Evolutionary conservation across 2,888 invertebrate genomes (phyloP).

Genomic region (Drepana falcataria): DNA sequence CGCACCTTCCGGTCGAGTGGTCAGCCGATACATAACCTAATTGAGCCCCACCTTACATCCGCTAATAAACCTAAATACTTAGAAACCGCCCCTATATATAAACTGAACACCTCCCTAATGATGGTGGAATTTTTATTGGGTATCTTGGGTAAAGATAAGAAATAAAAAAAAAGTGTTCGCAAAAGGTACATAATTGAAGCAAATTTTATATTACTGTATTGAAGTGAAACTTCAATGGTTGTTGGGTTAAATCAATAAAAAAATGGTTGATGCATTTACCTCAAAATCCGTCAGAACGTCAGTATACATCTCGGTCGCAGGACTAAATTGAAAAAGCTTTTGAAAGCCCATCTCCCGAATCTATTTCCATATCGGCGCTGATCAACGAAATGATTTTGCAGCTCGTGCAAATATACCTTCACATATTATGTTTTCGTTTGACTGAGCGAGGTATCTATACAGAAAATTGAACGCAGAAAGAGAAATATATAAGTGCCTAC

Average conservation of each 20-base stretch:
- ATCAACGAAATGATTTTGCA: slow-evolving; percentile 43
- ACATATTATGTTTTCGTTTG: slow-evolving; percentile 15
- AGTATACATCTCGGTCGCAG: slow-evolving; percentile 14
- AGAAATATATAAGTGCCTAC: background rate
- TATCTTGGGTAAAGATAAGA: too few species aligned
- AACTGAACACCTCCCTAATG: too few species aligned
- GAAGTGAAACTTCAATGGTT: too few species aligned
- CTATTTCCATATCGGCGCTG: slow-evolving; percentile 33
- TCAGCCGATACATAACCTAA: slow-evolving; percentile 42
- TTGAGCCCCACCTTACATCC: slow-evolving; percentile 46
- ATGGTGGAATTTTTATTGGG: too few species aligned
- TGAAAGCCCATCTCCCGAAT: slow-evolving; percentile 32
- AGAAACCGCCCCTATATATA: slow-evolving; percentile 19
- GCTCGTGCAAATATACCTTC: slow-evolving; percentile 35
- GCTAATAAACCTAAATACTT: slow-evolving; percentile 49
- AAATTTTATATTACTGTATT: too few species aligned
- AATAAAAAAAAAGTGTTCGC: too few species aligned
- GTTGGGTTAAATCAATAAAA: slow-evolving; percentile 9
- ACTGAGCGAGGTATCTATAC: slow-evolving; percentile 10
- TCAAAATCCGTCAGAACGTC: slow-evolving; percentile 28
- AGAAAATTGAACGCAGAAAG: slow-evolving; percentile 7
- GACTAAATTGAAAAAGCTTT: slow-evolving; percentile 44
- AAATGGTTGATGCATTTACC: slow-evolving; percentile 13
- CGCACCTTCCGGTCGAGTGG: slow-evolving; percentile 47
- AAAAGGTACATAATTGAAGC: too few species aligned